Evolutionary conservation across 2,113 vertebrate genomes (phyloP), one percentile per base, ranked within the genome.

Genomic region (Otus sunia): DNA sequence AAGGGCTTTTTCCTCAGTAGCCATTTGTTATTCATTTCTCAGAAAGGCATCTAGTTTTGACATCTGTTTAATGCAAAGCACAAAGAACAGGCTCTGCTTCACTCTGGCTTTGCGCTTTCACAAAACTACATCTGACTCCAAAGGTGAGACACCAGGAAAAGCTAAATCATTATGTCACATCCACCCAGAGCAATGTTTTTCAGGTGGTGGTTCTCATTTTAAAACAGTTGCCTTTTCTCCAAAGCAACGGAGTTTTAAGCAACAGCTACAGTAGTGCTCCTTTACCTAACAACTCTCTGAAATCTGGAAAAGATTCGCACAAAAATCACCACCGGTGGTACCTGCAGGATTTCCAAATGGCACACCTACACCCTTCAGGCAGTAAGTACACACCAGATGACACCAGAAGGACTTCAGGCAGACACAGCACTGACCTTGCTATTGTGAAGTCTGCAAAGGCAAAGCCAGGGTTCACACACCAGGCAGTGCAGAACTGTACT

Each of bases 321-420:
- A 23, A 52, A 45, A 55, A 12, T 19, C 39, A 8, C n/a, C 22
- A 17, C 39, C 1, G 9, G 20, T 18, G 49, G 19, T 25, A 5
- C 4, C 64, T 15, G 6, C 0, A 0, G 29, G 19, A 17, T 41
- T 71, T 60, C 50, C 64, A 56, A 29, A 6, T 0, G 18, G 60
- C 39, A 71, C 66, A 26, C 12, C 41, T 9, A 2, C 29, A 11
- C 29, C 45, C 30, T 12, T 1, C 16, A 11, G 43, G 67, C 43
- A 55, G 63, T 3, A 23, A n/a, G n/a, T 13, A 22, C 23, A 5
- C 19, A 49, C 36, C 43, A 27, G 39, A 20, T 1, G 6, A 20
- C 30, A 23, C 7, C 15, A 11, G 5, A 73, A 73, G 76, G 17
- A 11, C 8, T 4, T 16, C 17, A 23, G 41, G 39, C 32, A 64